Conservation (phyloP, 2,113 vertebrate genomes). For the Tricholaema leucomelas region DNA sequence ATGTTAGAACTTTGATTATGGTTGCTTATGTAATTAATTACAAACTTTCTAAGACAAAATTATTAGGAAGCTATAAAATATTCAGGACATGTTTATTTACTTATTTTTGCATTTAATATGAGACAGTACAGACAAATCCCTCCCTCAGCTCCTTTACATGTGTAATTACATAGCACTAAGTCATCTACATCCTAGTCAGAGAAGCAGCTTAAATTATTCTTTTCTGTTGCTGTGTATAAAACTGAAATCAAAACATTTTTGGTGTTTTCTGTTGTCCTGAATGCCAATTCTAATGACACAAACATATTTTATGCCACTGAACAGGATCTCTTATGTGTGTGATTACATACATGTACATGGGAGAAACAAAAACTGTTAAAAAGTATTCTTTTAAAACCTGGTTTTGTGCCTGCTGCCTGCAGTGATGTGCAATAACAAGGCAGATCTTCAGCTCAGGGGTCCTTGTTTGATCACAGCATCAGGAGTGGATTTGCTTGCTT, state of each 20-base stretch:
- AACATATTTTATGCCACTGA: neutral
- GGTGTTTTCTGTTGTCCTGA: neutral
- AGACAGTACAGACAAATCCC: neutral
- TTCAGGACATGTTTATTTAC: neutral
- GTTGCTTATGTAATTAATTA: neutral
- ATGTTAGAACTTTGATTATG: neutral
- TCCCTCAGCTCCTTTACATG: neutral
- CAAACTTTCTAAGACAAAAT: neutral
- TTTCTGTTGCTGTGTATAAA: neutral
- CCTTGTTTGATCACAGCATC: constrained; percentile 74
- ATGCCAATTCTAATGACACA: neutral
- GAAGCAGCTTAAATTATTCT: neutral
- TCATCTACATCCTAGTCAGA: neutral
- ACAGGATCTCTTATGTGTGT: neutral
- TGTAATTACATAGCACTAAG: neutral
- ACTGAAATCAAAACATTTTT: neutral
- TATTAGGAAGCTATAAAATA: neutral
- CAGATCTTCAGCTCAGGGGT: constrained; percentile 62
- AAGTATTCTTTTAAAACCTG: constrained; percentile 37
- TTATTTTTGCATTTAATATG: neutral
- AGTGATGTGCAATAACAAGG: constrained; percentile 68
- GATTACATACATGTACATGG: neutral
- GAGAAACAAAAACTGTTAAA: constrained; percentile 49
- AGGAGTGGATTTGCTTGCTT: constrained; percentile 67
- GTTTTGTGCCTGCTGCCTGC: constrained; percentile 62